Evolutionary conservation across 2,113 vertebrate species (phyloP).

Genomic region (Pseudopipra pipra): DNA sequence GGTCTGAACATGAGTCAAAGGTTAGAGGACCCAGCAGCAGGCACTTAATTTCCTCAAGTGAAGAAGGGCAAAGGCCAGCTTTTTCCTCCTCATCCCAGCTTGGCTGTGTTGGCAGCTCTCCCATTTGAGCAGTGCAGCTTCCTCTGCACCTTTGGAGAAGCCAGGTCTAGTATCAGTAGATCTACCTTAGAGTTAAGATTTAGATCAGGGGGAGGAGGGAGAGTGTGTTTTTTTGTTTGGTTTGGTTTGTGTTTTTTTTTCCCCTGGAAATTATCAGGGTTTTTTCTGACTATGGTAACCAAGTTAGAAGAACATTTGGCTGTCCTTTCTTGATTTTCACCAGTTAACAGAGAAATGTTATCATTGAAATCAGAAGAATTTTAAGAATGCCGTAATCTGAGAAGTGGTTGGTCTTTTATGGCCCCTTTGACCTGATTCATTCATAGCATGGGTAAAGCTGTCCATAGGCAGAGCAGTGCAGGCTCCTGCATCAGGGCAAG

Average conservation of each 20-base stretch:
- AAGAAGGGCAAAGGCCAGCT: background rate
- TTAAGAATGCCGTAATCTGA: background rate
- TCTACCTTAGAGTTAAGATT: background rate
- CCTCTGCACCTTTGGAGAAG: background rate
- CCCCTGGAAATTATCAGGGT: background rate
- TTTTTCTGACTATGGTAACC: background rate
- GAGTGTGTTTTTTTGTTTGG: background rate
- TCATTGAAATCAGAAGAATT: background rate
- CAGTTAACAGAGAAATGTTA: background rate
- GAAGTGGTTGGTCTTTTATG: background rate
- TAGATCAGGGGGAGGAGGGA: background rate
- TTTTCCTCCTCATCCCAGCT: background rate
- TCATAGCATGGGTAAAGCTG: background rate
- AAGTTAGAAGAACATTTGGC: background rate
- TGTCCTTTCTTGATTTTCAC: background rate
- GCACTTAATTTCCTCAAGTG: background rate
- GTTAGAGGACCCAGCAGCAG: background rate
- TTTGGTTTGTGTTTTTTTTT: rapidly evolving
- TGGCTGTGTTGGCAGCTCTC: background rate
- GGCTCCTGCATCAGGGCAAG: background rate
- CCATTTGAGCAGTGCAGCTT: background rate
- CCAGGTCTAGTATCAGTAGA: background rate
- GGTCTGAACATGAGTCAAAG: background rate
- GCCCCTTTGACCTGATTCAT: rapidly evolving
- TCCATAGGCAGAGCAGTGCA: background rate